Conservation (phyloP, 2,797 vertebrate species). For the Coracias cyanogaster region DNA sequence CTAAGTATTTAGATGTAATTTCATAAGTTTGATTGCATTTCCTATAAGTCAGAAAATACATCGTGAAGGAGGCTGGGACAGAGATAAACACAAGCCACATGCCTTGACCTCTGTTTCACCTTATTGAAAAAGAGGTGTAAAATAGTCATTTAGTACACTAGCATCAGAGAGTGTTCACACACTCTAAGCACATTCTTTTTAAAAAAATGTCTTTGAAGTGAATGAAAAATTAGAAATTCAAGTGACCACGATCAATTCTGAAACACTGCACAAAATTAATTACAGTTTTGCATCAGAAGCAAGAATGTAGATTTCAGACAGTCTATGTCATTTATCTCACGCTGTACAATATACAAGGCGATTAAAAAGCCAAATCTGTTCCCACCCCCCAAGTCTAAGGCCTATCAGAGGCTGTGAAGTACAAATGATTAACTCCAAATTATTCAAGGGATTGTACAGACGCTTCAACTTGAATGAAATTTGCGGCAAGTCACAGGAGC, state of each 20-base stretch:
- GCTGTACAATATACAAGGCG: conserved; percentile 80
- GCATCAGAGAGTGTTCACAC: conserved; percentile 41
- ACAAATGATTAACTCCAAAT: conserved; percentile 92
- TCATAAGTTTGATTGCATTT: conserved; percentile 73
- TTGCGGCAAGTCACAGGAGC: conserved; percentile 71
- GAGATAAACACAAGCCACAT: conserved; percentile 62
- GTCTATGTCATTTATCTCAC: conserved; percentile 83
- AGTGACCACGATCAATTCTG: conserved; percentile 95
- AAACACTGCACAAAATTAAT: conserved; percentile 97
- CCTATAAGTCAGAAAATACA: conserved; percentile 63
- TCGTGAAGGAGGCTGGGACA: conserved; percentile 61
- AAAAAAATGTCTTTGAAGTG: conserved; percentile 81
- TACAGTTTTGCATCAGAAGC: conserved; percentile 92
- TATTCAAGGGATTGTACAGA: conserved; percentile 86
- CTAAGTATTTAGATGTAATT: conserved; percentile 67
- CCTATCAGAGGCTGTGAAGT: conserved; percentile 83
- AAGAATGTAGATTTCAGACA: conserved; percentile 86
- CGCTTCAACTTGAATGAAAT: conserved; percentile 81
- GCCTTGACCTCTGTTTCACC: conserved; percentile 84
- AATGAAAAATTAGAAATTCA: conserved; percentile 91
- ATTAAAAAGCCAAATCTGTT: conserved; percentile 85
- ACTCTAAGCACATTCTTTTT: conserved; percentile 62
- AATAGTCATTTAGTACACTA: conserved; percentile 71
- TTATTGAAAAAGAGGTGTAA: conserved; percentile 78
- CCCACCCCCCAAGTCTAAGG: conserved; percentile 83